phyloP scores from a whole-genome alignment of 2,113 vertebrate species.

The Sinocyclocheilus rhinocerous region DNA sequence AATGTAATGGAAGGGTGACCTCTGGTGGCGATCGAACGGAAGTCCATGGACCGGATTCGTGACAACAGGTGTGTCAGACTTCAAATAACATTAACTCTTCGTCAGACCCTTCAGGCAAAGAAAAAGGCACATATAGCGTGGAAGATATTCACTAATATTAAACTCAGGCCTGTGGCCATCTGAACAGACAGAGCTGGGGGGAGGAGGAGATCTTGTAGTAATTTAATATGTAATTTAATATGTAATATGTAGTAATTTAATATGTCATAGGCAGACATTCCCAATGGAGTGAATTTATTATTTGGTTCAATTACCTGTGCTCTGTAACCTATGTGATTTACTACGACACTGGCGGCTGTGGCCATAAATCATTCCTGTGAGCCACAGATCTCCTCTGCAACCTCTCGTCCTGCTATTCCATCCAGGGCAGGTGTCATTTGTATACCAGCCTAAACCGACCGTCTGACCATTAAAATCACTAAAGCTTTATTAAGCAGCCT shows the following conservation, averaged over 20 bases:
- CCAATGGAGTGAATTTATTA: constrained; percentile 41
- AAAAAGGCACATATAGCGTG: not conserved
- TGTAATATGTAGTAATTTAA: constrained; percentile 30
- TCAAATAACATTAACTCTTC: constrained; percentile 4
- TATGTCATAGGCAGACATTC: constrained; percentile 16
- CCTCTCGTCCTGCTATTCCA: not conserved
- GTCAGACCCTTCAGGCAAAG: not conserved
- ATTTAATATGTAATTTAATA: no score
- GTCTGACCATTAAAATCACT: not conserved
- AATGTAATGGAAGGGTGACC: no score
- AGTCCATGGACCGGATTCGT: no score
- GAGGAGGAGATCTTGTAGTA: not conserved
- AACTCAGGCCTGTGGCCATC: not conserved
- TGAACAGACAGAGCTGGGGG: constrained; percentile 1
- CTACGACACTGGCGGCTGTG: not conserved
- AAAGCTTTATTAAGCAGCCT: not conserved
- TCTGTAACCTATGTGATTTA: constrained; percentile 11
- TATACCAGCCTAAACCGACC: not conserved
- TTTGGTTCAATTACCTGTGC: constrained; percentile 44
- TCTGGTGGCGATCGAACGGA: no score
- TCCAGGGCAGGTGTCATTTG: not conserved
- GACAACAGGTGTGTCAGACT: constrained; percentile 5
- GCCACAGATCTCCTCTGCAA: not conserved
- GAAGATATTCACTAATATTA: constrained; percentile 3
- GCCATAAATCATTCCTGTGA: constrained; percentile 10